Evolutionary conservation across 2,113 vertebrate species (phyloP).

Genomic region (Onychostoma macrolepis): DNA sequence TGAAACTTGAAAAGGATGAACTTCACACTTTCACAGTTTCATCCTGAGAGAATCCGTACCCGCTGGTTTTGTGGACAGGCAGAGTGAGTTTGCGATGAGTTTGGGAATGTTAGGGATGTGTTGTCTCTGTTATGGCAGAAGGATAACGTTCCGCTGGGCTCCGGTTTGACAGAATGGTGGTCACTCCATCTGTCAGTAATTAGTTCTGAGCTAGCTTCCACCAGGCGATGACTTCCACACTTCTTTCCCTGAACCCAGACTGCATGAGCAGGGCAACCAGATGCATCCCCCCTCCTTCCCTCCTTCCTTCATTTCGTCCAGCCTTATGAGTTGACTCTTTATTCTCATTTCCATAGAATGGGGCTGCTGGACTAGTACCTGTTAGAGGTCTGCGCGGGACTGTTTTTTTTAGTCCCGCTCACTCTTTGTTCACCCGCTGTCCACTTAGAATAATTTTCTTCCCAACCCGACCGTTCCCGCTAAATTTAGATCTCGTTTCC

Average conservation of each 20-base stretch:
- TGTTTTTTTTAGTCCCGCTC: no score
- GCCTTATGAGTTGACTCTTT: neutral
- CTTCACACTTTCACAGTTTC: conserved; percentile 4
- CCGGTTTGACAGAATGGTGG: conserved; percentile 70
- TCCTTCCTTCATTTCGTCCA: conserved; percentile 8
- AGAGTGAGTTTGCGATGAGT: conserved; percentile 18
- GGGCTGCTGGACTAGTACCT: neutral
- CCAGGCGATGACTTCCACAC: conserved; percentile 61
- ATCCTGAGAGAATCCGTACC: neutral
- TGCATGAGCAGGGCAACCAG: conserved; percentile 28
- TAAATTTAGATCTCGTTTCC: no score
- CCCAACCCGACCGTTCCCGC: no score
- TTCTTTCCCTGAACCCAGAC: conserved; percentile 53
- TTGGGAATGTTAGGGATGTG: neutral
- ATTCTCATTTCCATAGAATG: neutral
- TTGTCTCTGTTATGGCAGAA: conserved; percentile 68
- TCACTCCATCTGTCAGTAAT: conserved; percentile 80
- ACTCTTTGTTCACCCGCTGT: no score
- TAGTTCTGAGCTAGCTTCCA: conserved; percentile 67
- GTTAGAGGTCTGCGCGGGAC: no score
- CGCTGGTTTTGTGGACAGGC: conserved; percentile 30
- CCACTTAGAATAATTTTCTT: no score
- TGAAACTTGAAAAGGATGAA: neutral
- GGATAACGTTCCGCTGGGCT: conserved; percentile 68
- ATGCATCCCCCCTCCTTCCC: conserved; percentile 46